A percentile compares a stretch with the other conserved stretches of the same genome.
Evolutionary conservation across 1,140 invertebrate genomes (phyloP).

Genomic region (Bombus picipes): DNA sequence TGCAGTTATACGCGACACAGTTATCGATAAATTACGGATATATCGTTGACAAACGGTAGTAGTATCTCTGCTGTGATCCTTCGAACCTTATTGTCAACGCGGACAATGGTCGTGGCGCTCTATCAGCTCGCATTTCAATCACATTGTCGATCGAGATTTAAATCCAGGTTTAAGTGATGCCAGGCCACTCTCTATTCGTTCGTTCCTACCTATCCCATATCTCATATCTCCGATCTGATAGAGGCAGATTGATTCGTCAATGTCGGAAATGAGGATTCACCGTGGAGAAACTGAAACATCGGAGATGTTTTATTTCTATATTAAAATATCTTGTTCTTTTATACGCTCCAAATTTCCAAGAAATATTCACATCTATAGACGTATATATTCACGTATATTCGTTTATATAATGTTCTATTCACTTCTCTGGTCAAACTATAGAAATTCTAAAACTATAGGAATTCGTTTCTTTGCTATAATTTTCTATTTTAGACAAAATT

Average conservation of each 20-base stretch:
- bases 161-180: conserved; percentile 48
- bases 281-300: conserved; percentile 6
- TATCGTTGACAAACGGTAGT: conserved; percentile 24
- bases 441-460: neutral
- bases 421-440: neutral
- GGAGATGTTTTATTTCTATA: neutral
- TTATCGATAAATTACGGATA: conserved; percentile 29
- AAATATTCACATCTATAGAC: neutral
- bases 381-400: neutral
- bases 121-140: conserved; percentile 49
- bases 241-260: conserved; percentile 29
- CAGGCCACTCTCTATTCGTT: conserved; percentile 25
- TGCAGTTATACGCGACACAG: neutral
- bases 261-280: conserved; percentile 19
- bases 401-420: neutral
- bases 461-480: neutral
- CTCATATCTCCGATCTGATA: conserved; percentile 29
- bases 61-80: conserved; percentile 24
- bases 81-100: conserved; percentile 38
- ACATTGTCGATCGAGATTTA: conserved; percentile 47
- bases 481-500: neutral
- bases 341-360: neutral
- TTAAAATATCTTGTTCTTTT: neutral
- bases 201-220: conserved; percentile 1
- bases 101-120: conserved; percentile 31